Evolutionary conservation across 2,113 vertebrate species (phyloP), one percentile per base, ranked within the genome.

Genomic region (Nyctibius bracteatus): DNA sequence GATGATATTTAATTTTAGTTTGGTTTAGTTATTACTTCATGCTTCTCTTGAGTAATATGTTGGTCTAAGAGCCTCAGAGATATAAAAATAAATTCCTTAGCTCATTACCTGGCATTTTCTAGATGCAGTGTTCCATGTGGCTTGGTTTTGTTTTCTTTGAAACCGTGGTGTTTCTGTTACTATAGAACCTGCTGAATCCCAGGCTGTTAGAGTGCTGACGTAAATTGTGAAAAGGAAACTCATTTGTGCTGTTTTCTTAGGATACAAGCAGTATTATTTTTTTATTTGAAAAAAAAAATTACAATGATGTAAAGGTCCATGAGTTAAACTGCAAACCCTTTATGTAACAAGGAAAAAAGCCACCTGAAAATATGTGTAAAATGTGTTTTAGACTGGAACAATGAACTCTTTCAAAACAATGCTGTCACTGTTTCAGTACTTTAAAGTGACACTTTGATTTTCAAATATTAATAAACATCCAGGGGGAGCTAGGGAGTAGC

Each of bases 401-500:
- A 83, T 54, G 79, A 70, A 88, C 37, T 58, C 84, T 91, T 93
- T 93, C 72, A 96, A 97, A 98, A 96, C 97, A 98, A 95, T 75
- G 82, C 89, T 94, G 72, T 95, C 85, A 88, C 72, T 94, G 89
- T 94, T 92, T 97, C 91, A 81, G 94, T 86, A 92, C 73, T 94
- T 96, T 87, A 86, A 95, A 96, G 55, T 90, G 92, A 79, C 82
- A 94, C 57, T 85, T 90, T 95, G 81, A 86, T 96, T 94, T 96
- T 96, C 87, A 89, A 90, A 52, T 91, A 90, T 81, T 96, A 95
- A 97, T 95, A 97, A 87, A 93, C 97, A 96, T 83, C 93, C 97
- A 98, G 98, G 97, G 98, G 98, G 98, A 98, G 98, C 98, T 97
- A 98, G 97, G 98, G 98, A 98, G 98, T 96, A 97, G 58, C 54